Evolutionary conservation across 2,797 vertebrate species (phyloP).

Genomic region (Lepus townsendii): DNA sequence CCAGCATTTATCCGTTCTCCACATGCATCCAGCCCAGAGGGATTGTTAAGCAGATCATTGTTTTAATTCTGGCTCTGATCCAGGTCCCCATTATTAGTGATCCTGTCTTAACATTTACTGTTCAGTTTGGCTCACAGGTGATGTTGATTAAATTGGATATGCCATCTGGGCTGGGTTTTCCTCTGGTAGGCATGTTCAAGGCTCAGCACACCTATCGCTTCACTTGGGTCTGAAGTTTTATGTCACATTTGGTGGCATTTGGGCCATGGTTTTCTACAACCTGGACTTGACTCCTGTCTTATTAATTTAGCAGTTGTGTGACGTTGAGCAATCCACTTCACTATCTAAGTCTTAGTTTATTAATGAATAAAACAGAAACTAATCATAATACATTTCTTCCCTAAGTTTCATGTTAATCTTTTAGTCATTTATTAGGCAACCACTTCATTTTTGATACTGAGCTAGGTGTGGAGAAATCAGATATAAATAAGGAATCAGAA

Average conservation of each 20-base stretch:
- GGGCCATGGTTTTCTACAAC: slow-evolving; percentile 47
- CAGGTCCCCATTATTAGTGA: slow-evolving; percentile 86
- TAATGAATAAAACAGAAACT: slow-evolving; percentile 51
- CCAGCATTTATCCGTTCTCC: slow-evolving; percentile 84
- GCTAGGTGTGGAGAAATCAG: neutral
- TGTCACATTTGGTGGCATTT: slow-evolving; percentile 64
- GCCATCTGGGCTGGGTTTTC: slow-evolving; percentile 81
- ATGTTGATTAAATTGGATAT: slow-evolving; percentile 84
- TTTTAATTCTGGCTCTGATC: slow-evolving; percentile 85
- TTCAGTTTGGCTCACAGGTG: slow-evolving; percentile 86
- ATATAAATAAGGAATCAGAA: neutral
- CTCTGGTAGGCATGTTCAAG: slow-evolving; percentile 69
- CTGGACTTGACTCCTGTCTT: slow-evolving; percentile 43
- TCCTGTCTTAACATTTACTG: slow-evolving; percentile 85
- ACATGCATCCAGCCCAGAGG: slow-evolving; percentile 84
- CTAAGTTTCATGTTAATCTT: slow-evolving; percentile 41
- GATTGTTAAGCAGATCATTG: slow-evolving; percentile 86
- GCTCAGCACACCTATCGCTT: slow-evolving; percentile 72
- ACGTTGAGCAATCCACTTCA: slow-evolving; percentile 10
- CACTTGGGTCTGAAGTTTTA: slow-evolving; percentile 66
- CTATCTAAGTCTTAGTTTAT: neutral
- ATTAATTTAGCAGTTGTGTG: slow-evolving; percentile 9
- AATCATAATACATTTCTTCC: slow-evolving; percentile 40
- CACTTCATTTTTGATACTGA: neutral
- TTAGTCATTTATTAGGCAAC: slow-evolving; percentile 21